Conservation (phyloP, 30 jellyfish, hydroid and myxozoan species). For the Aurelia aurita region DNA sequence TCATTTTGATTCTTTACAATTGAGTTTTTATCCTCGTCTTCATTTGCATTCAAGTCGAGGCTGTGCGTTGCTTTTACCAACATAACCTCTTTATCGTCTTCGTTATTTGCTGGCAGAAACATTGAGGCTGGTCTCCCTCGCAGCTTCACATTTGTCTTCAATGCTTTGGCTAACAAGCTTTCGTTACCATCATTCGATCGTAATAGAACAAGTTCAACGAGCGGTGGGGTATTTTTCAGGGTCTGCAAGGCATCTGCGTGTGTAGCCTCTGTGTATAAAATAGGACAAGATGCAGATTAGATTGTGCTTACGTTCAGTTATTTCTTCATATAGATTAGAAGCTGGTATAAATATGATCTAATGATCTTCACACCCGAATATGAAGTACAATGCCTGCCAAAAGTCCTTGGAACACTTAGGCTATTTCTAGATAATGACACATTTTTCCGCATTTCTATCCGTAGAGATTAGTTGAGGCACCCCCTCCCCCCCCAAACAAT, state of each 20-base stretch:
- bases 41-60: slow-evolving; percentile 41
- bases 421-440: no score
- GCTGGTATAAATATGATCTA: no score
- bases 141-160: slow-evolving; percentile 15
- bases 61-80: slow-evolving; percentile 33
- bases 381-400: no score
- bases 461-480: no score
- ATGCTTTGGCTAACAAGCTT: slow-evolving; percentile 18
- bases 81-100: slow-evolving; percentile 40
- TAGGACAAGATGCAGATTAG: neutral
- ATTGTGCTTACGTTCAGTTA: no score
- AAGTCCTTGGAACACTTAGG: no score
- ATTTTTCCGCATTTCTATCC: no score
- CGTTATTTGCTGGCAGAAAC: neutral
- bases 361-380: no score
- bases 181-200: slow-evolving; percentile 68
- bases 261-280: slow-evolving; percentile 50
- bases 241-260: slow-evolving; percentile 80
- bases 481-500: no score
- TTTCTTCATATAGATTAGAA: no score
- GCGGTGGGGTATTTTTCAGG: slow-evolving; percentile 92
- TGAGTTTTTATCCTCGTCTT: slow-evolving; percentile 21
- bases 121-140: no score
- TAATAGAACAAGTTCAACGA: slow-evolving; percentile 71
- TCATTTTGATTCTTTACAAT: neutral